Conservation (phyloP, 2,797 vertebrate species). For the Takifugu rubripes region DNA sequence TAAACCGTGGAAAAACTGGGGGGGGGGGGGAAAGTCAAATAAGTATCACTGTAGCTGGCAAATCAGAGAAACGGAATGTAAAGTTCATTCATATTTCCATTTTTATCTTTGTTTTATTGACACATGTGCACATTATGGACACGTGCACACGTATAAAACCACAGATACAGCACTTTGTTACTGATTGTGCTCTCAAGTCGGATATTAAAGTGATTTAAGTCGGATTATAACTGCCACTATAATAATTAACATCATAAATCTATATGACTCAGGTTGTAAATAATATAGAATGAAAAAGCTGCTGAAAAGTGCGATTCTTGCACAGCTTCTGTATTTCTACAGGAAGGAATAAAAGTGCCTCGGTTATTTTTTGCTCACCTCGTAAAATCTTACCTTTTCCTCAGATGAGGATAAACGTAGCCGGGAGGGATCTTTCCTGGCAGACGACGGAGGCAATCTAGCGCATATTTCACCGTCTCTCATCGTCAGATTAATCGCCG, state of each 20-base stretch:
- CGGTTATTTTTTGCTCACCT: slow-evolving; percentile 58
- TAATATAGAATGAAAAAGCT: not conserved
- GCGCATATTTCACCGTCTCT: slow-evolving; percentile 45
- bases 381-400: slow-evolving; percentile 67
- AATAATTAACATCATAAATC: too few species aligned
- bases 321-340: not conserved
- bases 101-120: not conserved
- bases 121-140: too few species aligned
- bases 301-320: not conserved
- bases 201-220: not conserved
- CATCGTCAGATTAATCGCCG: slow-evolving; percentile 57
- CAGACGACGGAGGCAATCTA: slow-evolving; percentile 53
- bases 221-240: too few species aligned
- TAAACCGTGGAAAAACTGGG: too few species aligned
- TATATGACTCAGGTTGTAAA: too few species aligned
- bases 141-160: too few species aligned
- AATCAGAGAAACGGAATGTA: too few species aligned
- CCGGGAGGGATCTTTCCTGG: slow-evolving; percentile 37
- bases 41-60: too few species aligned
- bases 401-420: slow-evolving; percentile 43
- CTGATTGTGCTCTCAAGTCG: not conserved
- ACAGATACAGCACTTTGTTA: not conserved
- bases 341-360: slow-evolving; percentile 6
- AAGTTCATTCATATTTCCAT: too few species aligned
- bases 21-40: too few species aligned